phyloP scores from a whole-genome alignment of 1,140 invertebrate species.

The Solenopsis fugax region DNA sequence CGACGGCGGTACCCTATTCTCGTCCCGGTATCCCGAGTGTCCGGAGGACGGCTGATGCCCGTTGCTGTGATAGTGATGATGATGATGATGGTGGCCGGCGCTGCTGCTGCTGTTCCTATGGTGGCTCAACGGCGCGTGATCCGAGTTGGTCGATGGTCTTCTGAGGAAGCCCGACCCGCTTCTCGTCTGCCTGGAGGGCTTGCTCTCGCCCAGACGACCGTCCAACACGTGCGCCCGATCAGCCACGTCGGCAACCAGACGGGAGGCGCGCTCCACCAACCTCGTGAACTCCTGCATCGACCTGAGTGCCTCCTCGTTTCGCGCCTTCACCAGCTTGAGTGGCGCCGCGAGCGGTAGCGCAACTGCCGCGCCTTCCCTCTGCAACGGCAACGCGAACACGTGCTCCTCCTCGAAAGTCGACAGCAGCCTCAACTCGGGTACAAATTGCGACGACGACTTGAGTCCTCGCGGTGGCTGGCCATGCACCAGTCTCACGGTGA shows the following conservation, averaged over 20 bases:
- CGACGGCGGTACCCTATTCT: slow-evolving; percentile 86
- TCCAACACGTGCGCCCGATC: slow-evolving; percentile 93
- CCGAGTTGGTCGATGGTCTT: slow-evolving; percentile 90
- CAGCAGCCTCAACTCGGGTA: slow-evolving; percentile 93
- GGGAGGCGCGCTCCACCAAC: slow-evolving; percentile 92
- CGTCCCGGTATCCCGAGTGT: slow-evolving; percentile 84
- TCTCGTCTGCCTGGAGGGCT: slow-evolving; percentile 84
- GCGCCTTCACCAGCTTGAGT: slow-evolving; percentile 93
- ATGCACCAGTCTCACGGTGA: slow-evolving; percentile 96
- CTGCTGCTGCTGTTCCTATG: slow-evolving; percentile 79
- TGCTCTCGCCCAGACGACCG: slow-evolving; percentile 91
- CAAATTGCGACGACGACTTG: slow-evolving; percentile 93
- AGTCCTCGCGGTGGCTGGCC: slow-evolving; percentile 93
- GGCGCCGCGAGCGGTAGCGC: slow-evolving; percentile 94
- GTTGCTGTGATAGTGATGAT: slow-evolving; percentile 78
- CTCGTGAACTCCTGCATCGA: slow-evolving; percentile 93
- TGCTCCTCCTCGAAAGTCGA: slow-evolving; percentile 94
- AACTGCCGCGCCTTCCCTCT: slow-evolving; percentile 92
- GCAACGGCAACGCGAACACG: slow-evolving; percentile 94
- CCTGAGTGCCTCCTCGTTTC: slow-evolving; percentile 94
- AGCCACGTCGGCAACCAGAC: slow-evolving; percentile 93
- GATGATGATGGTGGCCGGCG: slow-evolving; percentile 79
- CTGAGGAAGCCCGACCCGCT: slow-evolving; percentile 85
- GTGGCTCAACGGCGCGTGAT: slow-evolving; percentile 87
- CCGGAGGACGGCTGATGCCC: slow-evolving; percentile 71